Conservation (phyloP, 2,888 invertebrate species). For the Romanomermis culicivorax region DNA sequence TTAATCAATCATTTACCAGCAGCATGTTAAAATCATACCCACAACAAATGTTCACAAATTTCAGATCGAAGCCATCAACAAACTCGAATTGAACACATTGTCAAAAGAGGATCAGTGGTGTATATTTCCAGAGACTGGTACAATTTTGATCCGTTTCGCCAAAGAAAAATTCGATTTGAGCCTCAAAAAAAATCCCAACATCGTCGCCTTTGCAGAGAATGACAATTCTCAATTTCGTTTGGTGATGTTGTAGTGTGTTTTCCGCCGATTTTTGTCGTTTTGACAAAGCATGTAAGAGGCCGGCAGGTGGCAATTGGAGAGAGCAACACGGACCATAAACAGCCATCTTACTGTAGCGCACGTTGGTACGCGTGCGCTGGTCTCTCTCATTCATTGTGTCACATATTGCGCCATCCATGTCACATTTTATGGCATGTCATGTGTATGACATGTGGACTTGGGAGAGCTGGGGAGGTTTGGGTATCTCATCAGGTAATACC, state of each 20-base stretch:
- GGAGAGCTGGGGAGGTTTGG: no score
- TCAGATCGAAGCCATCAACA: neutral
- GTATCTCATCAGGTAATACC: no score
- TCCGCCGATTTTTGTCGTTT: no score
- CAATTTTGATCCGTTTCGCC: neutral
- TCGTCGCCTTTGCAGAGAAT: neutral
- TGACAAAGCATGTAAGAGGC: no score
- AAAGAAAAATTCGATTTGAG: neutral
- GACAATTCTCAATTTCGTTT: neutral
- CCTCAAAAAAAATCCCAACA: neutral
- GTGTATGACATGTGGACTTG: no score
- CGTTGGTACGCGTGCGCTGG: no score
- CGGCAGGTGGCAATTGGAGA: no score
- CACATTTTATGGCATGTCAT: no score
- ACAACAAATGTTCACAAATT: neutral
- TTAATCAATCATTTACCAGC: neutral
- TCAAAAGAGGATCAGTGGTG: neutral
- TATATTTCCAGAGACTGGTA: neutral
- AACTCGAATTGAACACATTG: neutral
- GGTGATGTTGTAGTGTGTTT: neutral
- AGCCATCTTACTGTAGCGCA: no score
- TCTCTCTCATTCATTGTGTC: no score
- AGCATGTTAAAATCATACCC: neutral
- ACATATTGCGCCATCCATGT: no score
- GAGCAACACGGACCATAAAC: no score